Base-by-base conservation (phyloP, 1,140 invertebrate genomes). In the Lycorma delicatula region DNA sequence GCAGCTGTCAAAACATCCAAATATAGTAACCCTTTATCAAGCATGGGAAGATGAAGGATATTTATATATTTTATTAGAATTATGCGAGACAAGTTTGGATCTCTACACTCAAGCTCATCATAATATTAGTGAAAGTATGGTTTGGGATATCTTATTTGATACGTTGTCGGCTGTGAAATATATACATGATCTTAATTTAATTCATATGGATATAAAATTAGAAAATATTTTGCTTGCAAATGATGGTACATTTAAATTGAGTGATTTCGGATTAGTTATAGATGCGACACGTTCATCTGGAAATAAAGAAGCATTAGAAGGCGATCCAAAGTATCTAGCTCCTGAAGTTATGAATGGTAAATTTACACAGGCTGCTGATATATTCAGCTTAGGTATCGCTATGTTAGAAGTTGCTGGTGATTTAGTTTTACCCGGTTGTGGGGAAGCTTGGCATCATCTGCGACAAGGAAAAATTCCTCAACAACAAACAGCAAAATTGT, bases 191-290 rank as follows among this genome's bases (percentile, higher is more conserved):
- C 72, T 79, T 41, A 75, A 84, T 68, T 70, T 86, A 29, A 75
- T 87, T 34, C 86, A 89, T 68, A 75, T 87, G 69, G 86, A 89
- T 67, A 84, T 89, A 23, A 89, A 89, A 72, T 80, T 85, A 53
- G 85, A 85, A 23, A 89, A 89, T 71, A 86, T 89, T 47, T 79
- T 87, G 60, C 72, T 79, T 16, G 72, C 79, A 31, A 75, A 79
- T 34, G 76, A 75, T 71, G 81, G 74, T 58, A 74, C 58, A 58
- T 87, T 81, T 65, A 88, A 89, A 68, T 69, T 89, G 23, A 84
- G 82, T 27, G 86, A 89, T 70, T 87, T 89, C 73, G 86, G 86
- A 12, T 69, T 89, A 12, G 77, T 86, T n/a, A 67, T 44, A 22
- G 41, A 44, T 18, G 7, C 23, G 84, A 18, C 81, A 86, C 67